Percentiles rank a stretch among this genome's conserved stretches.
These are phyloP conservation scores for Sciurus vulgaris DNA, from an alignment of 2,797 vertebrate genomes.

Conservation along the genomic window DNA sequence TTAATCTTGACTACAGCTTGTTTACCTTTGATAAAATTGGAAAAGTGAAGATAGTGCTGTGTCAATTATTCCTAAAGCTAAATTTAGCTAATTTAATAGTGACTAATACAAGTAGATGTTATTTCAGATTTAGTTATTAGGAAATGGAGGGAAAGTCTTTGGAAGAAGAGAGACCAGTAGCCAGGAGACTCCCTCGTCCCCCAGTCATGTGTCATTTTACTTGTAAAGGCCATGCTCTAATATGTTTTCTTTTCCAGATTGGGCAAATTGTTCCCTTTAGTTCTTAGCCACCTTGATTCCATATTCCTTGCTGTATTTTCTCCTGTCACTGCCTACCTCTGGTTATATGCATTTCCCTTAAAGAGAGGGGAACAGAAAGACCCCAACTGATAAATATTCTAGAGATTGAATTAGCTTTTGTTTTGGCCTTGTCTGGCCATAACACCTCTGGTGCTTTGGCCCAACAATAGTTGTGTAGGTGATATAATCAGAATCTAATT, in stretches of 20 bases:
- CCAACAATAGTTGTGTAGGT: background rate
- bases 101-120: background rate
- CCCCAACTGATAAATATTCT: background rate
- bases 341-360: background rate
- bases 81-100: constrained; percentile 16
- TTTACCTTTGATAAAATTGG: background rate
- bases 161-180: background rate
- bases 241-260: background rate
- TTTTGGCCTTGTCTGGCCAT: background rate
- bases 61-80: background rate
- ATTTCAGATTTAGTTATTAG: constrained; percentile 1
- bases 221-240: background rate
- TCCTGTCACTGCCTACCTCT: background rate
- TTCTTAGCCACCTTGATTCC: background rate
- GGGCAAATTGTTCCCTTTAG: background rate
- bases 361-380: background rate
- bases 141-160: background rate
- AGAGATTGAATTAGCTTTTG: background rate
- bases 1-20: background rate
- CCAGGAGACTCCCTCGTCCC: background rate
- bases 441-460: background rate
- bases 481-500: background rate
- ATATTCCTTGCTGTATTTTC: background rate
- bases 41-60: background rate
- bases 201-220: background rate